Evolutionary conservation across 2,113 vertebrate species (phyloP), one percentile per base, ranked within the genome.

Genomic region (Mixornis gularis): DNA sequence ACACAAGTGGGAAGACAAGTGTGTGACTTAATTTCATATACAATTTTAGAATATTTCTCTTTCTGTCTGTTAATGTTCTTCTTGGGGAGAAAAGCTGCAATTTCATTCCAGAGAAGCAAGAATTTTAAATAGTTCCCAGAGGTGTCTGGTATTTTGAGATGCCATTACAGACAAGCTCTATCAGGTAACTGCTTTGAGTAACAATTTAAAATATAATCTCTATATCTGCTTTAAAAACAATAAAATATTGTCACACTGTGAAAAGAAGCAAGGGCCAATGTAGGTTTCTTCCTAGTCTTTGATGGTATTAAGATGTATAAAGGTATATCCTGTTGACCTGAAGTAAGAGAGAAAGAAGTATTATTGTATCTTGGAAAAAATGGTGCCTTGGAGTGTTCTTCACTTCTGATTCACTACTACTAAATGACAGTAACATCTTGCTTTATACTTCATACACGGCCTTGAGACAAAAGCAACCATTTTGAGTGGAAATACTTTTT

Each of bases 211-310:
- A 85, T 40, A 85, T 66, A 90, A 83, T 80, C 48, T 89, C 65
- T 79, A 2, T 25, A 79, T 85, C 66, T 85, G 40, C 92, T 92
- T 62, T 73, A 79, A 89, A 96, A 71, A 15, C 62, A 96, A 77
- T 59, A 46, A 58, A 92, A 66, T 36, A 85, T 36, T 87, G 80
- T 76, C 70, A 79, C 59, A 83, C 63, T 78, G 53, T 79, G 91
- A 96, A 91, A 95, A 85, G 85, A 94, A 96, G 4, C 84, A 82
- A 68, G 51, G 78, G 56, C 26, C 53, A 89, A 29, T 79, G 62
- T 69, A 91, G 95, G 86, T 93, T 93, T 95, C 64, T 96, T 95
- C 56, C 74, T 94, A 66, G 74, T 93, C 79, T 94, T 83, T 95
- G 79, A 94, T 72, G 63, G 44, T 69, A 94, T 82, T 93, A 90